Evolutionary conservation across 2,113 vertebrate species (phyloP).

Genomic region (Chascanopsetta lugubris): DNA sequence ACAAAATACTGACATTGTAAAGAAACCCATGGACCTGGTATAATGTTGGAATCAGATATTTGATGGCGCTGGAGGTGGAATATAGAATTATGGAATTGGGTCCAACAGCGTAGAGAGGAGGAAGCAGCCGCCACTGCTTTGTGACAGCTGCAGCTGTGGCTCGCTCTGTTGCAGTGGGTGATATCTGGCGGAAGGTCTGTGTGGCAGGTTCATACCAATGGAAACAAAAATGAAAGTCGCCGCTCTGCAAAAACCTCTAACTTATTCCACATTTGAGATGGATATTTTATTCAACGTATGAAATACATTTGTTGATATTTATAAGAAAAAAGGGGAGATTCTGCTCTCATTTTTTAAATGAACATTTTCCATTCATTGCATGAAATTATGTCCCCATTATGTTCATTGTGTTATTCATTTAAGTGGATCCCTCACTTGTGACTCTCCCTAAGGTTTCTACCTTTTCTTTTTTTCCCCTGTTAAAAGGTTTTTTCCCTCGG

Average conservation of each 20-base stretch:
- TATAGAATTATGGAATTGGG: constrained; percentile 8
- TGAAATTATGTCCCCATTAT: too few relatives aligned
- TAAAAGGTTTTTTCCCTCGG: too few relatives aligned
- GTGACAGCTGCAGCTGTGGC: constrained; percentile 11
- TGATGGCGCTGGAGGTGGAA: background rate
- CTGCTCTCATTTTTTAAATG: too few relatives aligned
- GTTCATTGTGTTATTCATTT: too few relatives aligned
- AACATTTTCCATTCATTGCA: too few relatives aligned
- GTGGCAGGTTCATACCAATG: background rate
- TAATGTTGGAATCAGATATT: background rate
- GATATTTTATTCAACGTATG: too few relatives aligned
- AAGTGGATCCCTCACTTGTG: too few relatives aligned
- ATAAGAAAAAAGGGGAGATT: background rate
- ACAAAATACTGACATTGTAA: background rate
- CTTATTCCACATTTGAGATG: too few relatives aligned
- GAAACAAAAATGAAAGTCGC: background rate
- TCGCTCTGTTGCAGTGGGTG: background rate
- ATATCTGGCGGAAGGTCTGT: constrained; percentile 2
- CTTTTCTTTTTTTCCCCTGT: too few relatives aligned
- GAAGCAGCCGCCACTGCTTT: background rate
- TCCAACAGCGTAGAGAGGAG: background rate
- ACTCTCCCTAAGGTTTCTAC: too few relatives aligned
- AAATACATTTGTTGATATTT: background rate
- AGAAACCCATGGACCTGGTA: background rate
- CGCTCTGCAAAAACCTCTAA: background rate